Evolutionary conservation across 2,888 invertebrate genomes (phyloP), one percentile per base, ranked within the genome.

Genomic region (Villa cingulata): DNA sequence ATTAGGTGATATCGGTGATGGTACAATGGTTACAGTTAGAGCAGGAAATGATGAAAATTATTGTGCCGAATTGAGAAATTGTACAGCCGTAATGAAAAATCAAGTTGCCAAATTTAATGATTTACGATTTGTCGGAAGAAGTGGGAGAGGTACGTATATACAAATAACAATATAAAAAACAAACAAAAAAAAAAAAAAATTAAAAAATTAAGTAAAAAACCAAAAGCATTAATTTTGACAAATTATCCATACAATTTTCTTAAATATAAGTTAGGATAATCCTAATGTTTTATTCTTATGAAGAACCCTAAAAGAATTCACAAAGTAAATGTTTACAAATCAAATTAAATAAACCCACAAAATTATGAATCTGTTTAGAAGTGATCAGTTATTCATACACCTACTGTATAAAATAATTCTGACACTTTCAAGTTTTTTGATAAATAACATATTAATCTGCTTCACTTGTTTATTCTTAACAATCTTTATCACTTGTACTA

Each of bases 21-120:
- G 96, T 2, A 98, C 97, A 34, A 75, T 90, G 71, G 96, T 98
- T 55, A 90, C 90, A 10, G 89, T 98, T 37, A 74, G 88, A 38
- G 97, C 96, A 17, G 97, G 97, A 18, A 98, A 98, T 71, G 97
- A 98, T 62, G 97, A 98, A 72, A 97, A 96, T 72, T 92, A 83
- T 68, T 92, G 90, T 65, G 96, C 92, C 37, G 97, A 98, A 69
- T 71, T 96, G 58, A 72, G 94, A 62, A 98, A 98, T 72, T 86
- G 86, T 59, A 88, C 90, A 45, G 92, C 97, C 32, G 83, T 94
- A 62, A 92, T 97, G 87, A 95, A 95, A 75, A 94, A 95, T 70
- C 92, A 95, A 69, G 91, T 97, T 59, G 97, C 98, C 57, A 94
- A 95, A 73, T 98, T 98, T 73, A 95, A 95, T 70, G 98, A 98